Evolutionary conservation across 2,888 invertebrate genomes (phyloP).

Genomic region (Metellina segmentata): DNA sequence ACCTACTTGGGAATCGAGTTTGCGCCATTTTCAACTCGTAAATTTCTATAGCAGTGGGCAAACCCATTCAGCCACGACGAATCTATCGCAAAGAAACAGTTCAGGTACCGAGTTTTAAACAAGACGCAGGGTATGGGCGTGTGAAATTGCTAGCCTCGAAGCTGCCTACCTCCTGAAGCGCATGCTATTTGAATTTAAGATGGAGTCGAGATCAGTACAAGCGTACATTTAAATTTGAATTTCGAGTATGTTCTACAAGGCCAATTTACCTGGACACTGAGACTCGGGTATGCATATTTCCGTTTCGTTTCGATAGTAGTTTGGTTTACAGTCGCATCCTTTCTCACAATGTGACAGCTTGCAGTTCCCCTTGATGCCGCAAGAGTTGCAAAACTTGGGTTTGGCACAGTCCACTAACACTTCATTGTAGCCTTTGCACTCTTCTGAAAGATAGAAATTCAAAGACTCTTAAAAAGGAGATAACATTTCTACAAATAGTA

Average conservation of each 20-base stretch:
- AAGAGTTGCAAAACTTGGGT: conserved; percentile 21
- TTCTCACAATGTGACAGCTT: neutral
- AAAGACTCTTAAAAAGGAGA: too few species aligned
- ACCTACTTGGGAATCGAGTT: too few species aligned
- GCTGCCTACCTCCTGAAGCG: neutral
- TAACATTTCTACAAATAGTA: too few species aligned
- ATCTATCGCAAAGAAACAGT: too few species aligned
- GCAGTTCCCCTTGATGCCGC: neutral
- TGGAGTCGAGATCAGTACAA: too few species aligned
- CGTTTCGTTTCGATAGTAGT: conserved; percentile 19
- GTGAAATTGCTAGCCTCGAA: neutral
- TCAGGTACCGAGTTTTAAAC: too few species aligned
- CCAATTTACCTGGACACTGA: conserved; percentile 32
- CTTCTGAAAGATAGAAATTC: neutral
- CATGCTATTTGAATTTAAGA: neutral
- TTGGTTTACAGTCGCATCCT: conserved; percentile 9
- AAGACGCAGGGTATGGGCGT: too few species aligned
- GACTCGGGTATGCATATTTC: conserved; percentile 42
- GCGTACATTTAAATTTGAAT: too few species aligned
- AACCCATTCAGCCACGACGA: too few species aligned
- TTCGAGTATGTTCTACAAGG: too few species aligned
- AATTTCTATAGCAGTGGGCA: too few species aligned
- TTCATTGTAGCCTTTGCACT: conserved; percentile 37
- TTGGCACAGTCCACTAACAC: conserved; percentile 19
- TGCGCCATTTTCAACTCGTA: too few species aligned